A percentile compares a stretch with the other conserved stretches of the same genome.
Evolutionary conservation across 2,797 vertebrate genomes (phyloP).

Genomic region (Melanotaenia pygmaea): DNA sequence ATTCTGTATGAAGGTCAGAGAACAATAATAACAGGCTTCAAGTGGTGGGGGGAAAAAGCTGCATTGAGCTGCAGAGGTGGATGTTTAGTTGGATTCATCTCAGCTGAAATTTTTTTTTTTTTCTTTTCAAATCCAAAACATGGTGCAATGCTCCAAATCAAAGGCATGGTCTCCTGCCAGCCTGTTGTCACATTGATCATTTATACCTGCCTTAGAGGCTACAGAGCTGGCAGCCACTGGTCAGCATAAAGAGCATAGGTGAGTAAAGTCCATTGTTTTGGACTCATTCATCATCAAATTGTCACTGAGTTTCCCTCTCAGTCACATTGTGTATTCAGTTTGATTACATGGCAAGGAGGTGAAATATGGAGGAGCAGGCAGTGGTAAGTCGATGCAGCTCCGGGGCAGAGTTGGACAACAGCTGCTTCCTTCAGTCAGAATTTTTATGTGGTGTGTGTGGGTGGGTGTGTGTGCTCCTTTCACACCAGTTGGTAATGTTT

Average conservation of each 20-base stretch:
- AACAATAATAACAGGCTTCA: slow-evolving; percentile 26
- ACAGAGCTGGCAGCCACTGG: slow-evolving; percentile 18
- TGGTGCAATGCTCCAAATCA: slow-evolving; percentile 1
- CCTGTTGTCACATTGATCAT: slow-evolving; percentile 23
- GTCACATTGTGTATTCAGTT: slow-evolving; percentile 52
- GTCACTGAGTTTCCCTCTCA: slow-evolving; percentile 42
- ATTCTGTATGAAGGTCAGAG: slow-evolving; percentile 36
- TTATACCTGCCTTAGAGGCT: slow-evolving; percentile 11
- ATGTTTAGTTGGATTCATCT: background rate
- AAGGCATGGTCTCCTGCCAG: background rate
- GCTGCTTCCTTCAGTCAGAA: slow-evolving; percentile 48
- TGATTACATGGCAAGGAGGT: slow-evolving; percentile 54
- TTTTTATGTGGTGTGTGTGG: slow-evolving; percentile 37
- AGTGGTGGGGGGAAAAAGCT: slow-evolving; percentile 18
- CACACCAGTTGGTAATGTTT: slow-evolving; percentile 54
- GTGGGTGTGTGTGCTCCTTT: slow-evolving; percentile 1
- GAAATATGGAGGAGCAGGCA: slow-evolving; percentile 49
- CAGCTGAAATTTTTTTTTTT: background rate
- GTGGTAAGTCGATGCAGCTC: slow-evolving; percentile 42
- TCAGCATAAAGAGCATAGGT: slow-evolving; percentile 49
- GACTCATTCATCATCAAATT: slow-evolving; percentile 57
- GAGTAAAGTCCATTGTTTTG: slow-evolving; percentile 51
- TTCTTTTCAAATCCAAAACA: slow-evolving; percentile 1
- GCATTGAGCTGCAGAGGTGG: slow-evolving; percentile 4
- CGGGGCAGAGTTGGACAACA: slow-evolving; percentile 57